phyloP scores from a whole-genome alignment of 2,797 vertebrate genomes.

The Capromys pilorides region DNA sequence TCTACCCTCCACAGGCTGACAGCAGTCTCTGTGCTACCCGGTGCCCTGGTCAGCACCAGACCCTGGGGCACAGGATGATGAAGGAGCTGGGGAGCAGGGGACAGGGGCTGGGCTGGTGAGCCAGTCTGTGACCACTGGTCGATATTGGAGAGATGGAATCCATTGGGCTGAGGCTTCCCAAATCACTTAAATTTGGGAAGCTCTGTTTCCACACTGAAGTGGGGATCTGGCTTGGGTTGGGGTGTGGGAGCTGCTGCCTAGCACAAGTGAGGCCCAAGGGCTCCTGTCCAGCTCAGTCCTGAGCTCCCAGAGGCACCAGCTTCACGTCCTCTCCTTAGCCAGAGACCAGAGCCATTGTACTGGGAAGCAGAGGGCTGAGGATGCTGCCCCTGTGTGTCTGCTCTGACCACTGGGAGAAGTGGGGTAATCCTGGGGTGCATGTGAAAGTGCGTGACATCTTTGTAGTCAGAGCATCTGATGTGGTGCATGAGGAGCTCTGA shows the following conservation, averaged over 20 bases:
- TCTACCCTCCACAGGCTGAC: not conserved
- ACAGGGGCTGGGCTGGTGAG: not conserved
- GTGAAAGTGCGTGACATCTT: not conserved
- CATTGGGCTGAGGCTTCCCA: not conserved
- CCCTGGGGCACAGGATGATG: not conserved
- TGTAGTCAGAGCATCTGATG: not conserved
- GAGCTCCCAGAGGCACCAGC: accelerated
- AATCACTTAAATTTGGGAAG: not conserved
- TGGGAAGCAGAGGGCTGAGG: not conserved
- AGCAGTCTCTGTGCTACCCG: not conserved
- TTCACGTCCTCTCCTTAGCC: not conserved
- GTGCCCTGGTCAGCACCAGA: not conserved
- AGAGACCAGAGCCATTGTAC: not conserved
- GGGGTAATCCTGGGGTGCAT: not conserved
- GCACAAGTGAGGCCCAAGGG: accelerated
- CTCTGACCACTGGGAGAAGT: not conserved
- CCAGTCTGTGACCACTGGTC: not conserved
- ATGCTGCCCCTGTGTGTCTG: not conserved
- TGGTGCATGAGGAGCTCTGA: too few species aligned
- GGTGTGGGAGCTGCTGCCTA: not conserved
- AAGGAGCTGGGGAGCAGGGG: not conserved
- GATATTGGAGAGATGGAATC: not conserved
- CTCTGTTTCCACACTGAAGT: not conserved
- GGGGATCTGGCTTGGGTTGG: not conserved
- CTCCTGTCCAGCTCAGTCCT: not conserved